Evolutionary conservation across 35 echinoderm and acorn worm genomes (phyloP).

Genomic region (Holothuria glaberrima): DNA sequence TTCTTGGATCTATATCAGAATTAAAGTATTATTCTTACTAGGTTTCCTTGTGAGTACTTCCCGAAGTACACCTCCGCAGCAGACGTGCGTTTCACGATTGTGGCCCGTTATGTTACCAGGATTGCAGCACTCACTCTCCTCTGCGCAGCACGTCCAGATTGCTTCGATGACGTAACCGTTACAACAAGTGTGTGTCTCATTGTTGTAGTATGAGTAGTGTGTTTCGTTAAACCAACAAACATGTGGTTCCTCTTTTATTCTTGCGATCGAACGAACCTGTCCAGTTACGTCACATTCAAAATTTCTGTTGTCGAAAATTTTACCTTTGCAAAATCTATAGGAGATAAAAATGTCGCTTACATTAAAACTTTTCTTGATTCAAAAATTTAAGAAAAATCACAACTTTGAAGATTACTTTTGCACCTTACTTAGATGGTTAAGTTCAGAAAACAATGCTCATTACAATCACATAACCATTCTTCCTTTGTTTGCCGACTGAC

Average conservation of each 20-base stretch:
- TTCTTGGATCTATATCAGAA: too few relatives aligned
- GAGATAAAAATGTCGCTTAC: too few relatives aligned
- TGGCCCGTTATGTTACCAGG: not conserved
- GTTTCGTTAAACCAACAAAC: not conserved
- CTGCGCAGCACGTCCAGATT: slow-evolving; percentile 1
- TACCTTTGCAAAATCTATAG: not conserved
- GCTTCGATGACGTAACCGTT: not conserved
- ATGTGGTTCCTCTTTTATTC: not conserved
- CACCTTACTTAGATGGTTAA: too few relatives aligned
- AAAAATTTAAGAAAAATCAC: too few relatives aligned
- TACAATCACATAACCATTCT: too few relatives aligned
- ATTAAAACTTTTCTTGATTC: too few relatives aligned
- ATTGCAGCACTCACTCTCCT: not conserved
- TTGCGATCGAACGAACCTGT: not conserved
- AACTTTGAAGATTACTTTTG: too few relatives aligned
- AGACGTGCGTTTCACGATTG: not conserved
- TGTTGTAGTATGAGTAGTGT: slow-evolving; percentile 2
- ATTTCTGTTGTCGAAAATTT: not conserved
- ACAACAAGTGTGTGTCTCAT: not conserved
- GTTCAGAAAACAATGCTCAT: too few relatives aligned
- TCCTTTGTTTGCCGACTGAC: too few relatives aligned
- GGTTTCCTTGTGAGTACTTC: not conserved
- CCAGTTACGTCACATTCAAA: not conserved
- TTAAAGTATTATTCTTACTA: not conserved
- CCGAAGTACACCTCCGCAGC: not conserved